Conservation (phyloP, 37 sponge, comb jelly and placozoan species). For the Ianthella basta region DNA sequence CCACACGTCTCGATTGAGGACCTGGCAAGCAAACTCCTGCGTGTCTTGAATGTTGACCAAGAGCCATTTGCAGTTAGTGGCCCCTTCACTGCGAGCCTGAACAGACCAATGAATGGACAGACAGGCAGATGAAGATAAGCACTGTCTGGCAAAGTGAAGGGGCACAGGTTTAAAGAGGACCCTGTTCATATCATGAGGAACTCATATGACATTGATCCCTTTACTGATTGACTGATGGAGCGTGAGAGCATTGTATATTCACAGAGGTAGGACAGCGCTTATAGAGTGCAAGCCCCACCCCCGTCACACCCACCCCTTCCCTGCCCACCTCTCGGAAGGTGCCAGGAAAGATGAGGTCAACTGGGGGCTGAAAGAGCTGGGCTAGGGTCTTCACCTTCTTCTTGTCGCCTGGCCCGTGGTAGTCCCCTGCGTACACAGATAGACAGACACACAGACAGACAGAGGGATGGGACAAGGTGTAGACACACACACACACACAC, state of each 20-base stretch:
- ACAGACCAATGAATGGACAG: not conserved
- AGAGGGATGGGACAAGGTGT: not conserved
- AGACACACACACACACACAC: conserved; percentile 4
- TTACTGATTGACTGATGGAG: not conserved
- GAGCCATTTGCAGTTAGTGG: conserved; percentile 58
- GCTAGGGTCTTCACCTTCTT: conserved; percentile 52
- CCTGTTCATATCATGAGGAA: no score
- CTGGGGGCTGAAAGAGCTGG: conserved; percentile 83
- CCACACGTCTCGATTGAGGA: conserved; percentile 90
- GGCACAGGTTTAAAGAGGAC: no score
- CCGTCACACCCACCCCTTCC: not conserved
- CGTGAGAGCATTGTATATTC: not conserved
- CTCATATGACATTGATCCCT: not conserved
- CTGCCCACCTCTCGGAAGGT: conserved; percentile 73
- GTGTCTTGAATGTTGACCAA: conserved; percentile 85
- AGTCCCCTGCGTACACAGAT: not conserved
- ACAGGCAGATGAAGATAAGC: not conserved
- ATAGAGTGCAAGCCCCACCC: not conserved
- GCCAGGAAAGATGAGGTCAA: conserved; percentile 79
- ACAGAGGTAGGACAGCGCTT: not conserved
- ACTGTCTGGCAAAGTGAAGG: not conserved
- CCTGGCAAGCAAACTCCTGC: conserved; percentile 80
- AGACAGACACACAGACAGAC: conserved; percentile 6
- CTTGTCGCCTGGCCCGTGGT: not conserved
- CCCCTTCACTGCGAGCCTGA: conserved; percentile 65